Evolutionary conservation across 2,113 vertebrate genomes (phyloP).

Genomic region (Jaculus jaculus): DNA sequence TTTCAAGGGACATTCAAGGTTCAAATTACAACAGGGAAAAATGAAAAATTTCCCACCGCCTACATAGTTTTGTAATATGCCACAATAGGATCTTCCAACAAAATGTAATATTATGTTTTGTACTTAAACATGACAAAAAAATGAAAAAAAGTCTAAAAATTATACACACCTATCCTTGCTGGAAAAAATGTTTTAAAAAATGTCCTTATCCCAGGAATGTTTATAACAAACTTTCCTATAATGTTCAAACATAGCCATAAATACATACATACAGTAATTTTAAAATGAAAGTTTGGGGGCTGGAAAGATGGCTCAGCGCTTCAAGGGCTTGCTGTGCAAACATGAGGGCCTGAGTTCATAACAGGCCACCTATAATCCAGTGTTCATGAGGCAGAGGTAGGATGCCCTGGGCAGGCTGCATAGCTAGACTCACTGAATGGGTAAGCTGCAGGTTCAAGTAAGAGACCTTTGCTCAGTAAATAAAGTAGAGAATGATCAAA

Average conservation of each 20-base stretch:
- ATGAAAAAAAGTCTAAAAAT: background rate
- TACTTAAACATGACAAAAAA: background rate
- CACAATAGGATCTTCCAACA: background rate
- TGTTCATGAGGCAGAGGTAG: too few relatives aligned
- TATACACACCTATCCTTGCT: conserved; percentile 6
- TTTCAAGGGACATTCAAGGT: background rate
- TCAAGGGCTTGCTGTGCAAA: too few relatives aligned
- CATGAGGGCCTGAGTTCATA: too few relatives aligned
- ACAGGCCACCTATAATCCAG: too few relatives aligned
- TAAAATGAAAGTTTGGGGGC: conserved; percentile 13
- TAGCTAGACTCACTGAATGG: too few relatives aligned
- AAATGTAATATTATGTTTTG: background rate
- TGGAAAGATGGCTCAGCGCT: too few relatives aligned
- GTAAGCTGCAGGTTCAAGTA: too few relatives aligned
- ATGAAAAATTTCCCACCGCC: background rate
- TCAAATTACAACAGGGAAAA: background rate
- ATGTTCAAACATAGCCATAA: background rate
- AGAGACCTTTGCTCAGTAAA: too few relatives aligned
- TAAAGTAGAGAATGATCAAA: too few relatives aligned
- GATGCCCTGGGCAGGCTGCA: too few relatives aligned
- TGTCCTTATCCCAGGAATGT: background rate
- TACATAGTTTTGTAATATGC: conserved; percentile 11
- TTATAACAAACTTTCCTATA: background rate
- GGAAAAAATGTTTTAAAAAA: background rate
- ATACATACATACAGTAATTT: background rate